Percentiles rank a stretch among this genome's conserved stretches.
Evolutionary conservation across 30 jellyfish, hydroid and myxozoan species (phyloP).

Genomic region (Aurelia aurita): DNA sequence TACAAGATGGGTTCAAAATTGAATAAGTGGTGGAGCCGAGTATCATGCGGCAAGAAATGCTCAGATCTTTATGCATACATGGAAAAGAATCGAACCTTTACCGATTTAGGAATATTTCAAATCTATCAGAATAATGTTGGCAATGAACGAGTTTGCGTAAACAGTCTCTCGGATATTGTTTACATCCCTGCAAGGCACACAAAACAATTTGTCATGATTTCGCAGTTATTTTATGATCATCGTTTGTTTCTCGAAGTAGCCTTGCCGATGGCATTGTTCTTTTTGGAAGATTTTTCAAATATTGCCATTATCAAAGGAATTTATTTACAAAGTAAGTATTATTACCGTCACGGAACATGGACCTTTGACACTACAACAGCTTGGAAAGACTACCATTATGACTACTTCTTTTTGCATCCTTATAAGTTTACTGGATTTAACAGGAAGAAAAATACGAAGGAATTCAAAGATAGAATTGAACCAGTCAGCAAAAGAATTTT

Average conservation of each 20-base stretch:
- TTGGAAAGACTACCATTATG: slow-evolving; percentile 29
- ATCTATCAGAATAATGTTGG: background rate
- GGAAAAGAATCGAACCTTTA: background rate
- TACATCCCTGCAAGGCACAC: slow-evolving; percentile 53
- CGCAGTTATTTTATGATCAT: slow-evolving; percentile 38
- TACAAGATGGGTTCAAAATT: background rate
- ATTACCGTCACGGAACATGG: slow-evolving; percentile 36
- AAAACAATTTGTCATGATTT: slow-evolving; percentile 3
- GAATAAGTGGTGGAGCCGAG: slow-evolving; percentile 54
- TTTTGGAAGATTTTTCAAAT: slow-evolving; percentile 26
- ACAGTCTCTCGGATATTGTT: slow-evolving; percentile 49
- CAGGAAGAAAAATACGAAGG: background rate
- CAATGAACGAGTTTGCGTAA: slow-evolving; percentile 17
- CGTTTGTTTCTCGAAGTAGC: slow-evolving; percentile 63
- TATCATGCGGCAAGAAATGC: slow-evolving; percentile 27
- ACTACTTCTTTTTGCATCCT: slow-evolving; percentile 36
- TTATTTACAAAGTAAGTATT: slow-evolving; percentile 37
- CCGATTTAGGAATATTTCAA: background rate
- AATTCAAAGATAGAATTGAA: slow-evolving; percentile 20
- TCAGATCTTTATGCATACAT: slow-evolving; percentile 7
- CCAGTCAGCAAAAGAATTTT: background rate
- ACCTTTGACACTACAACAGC: slow-evolving; percentile 14
- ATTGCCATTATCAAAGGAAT: slow-evolving; percentile 18
- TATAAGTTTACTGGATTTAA: slow-evolving; percentile 39
- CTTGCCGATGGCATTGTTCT: slow-evolving; percentile 36